Conservation (phyloP, 2,888 invertebrate species). For the Ditylenchus weischeri region DNA sequence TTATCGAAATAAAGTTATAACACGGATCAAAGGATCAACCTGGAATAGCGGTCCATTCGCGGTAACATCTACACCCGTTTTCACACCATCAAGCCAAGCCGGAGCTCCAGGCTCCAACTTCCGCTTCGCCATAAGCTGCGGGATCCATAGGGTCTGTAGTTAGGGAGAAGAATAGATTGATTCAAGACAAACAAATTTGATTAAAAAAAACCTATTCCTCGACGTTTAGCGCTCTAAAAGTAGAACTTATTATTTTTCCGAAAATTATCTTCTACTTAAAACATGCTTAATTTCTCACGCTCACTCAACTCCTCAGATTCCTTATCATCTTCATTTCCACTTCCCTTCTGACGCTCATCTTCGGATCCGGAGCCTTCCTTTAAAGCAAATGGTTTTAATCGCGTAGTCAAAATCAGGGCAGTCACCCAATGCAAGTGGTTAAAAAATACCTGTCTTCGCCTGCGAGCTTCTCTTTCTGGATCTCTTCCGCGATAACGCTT, state of each 20-base stretch:
- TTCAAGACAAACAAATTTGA: too few relatives aligned
- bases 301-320: slow-evolving; percentile 1
- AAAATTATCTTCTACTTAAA: neutral
- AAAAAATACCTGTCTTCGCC: slow-evolving; percentile 5
- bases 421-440: neutral
- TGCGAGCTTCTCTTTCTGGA: neutral
- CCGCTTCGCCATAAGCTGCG: slow-evolving; percentile 62
- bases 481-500: slow-evolving; percentile 2
- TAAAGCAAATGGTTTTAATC: neutral
- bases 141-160: slow-evolving; percentile 64
- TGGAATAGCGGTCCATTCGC: slow-evolving; percentile 85
- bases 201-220: slow-evolving; percentile 44
- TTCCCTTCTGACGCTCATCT: slow-evolving; percentile 2
- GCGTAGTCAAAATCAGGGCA: too few relatives aligned
- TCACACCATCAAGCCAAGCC: slow-evolving; percentile 68
- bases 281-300: slow-evolving; percentile 9
- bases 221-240: slow-evolving; percentile 44
- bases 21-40: slow-evolving; percentile 63
- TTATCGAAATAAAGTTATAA: slow-evolving; percentile 59
- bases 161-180: too few relatives aligned
- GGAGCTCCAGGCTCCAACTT: slow-evolving; percentile 22
- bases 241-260: neutral
- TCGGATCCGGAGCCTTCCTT: slow-evolving; percentile 2
- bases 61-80: slow-evolving; percentile 84
- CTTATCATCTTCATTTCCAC: neutral